These are phyloP conservation scores for Heteromyza rotundicornis DNA, from an alignment of 2,888 invertebrate genomes.

Conservation along the genomic window DNA sequence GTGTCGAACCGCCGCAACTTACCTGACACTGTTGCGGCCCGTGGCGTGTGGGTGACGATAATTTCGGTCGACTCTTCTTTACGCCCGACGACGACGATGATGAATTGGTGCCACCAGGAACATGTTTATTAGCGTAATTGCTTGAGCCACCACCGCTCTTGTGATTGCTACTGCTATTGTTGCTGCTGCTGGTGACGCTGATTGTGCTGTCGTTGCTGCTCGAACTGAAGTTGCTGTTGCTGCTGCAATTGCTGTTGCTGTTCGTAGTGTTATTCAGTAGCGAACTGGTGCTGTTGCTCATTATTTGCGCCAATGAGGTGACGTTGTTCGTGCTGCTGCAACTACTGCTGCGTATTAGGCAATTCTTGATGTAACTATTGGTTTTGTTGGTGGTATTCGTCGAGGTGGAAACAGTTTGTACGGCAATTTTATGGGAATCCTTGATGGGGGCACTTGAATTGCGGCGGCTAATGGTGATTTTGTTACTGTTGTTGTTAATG, in stretches of 20 bases:
- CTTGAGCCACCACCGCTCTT: conserved; percentile 44
- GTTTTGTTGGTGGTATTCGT: conserved; percentile 42
- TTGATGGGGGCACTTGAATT: conserved; percentile 23
- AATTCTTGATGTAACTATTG: conserved; percentile 55
- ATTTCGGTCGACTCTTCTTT: conserved; percentile 80
- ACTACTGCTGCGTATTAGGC: conserved; percentile 55
- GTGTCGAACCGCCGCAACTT: too few relatives aligned
- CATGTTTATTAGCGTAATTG: conserved; percentile 45
- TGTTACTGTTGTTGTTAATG: conserved; percentile 28
- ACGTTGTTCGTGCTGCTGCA: conserved; percentile 57
- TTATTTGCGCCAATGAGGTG: conserved; percentile 55
- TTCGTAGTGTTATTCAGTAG: conserved; percentile 37
- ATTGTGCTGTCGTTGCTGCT: conserved; percentile 47
- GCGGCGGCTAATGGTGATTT: conserved; percentile 21
- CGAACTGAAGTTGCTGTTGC: conserved; percentile 44
- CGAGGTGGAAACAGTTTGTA: conserved; percentile 38
- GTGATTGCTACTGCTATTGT: conserved; percentile 37
- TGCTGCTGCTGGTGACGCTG: conserved; percentile 46
- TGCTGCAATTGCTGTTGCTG: conserved; percentile 37
- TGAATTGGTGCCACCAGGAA: conserved; percentile 42
- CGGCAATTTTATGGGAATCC: conserved; percentile 21
- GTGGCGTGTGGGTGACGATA: conserved; percentile 87
- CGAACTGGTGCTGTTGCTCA: conserved; percentile 55
- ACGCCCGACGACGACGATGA: conserved; percentile 60
- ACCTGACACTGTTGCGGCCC: conserved; percentile 94